Evolutionary conservation across 2,888 invertebrate species (phyloP).

Genomic region (Eutolmus rufibarbis): DNA sequence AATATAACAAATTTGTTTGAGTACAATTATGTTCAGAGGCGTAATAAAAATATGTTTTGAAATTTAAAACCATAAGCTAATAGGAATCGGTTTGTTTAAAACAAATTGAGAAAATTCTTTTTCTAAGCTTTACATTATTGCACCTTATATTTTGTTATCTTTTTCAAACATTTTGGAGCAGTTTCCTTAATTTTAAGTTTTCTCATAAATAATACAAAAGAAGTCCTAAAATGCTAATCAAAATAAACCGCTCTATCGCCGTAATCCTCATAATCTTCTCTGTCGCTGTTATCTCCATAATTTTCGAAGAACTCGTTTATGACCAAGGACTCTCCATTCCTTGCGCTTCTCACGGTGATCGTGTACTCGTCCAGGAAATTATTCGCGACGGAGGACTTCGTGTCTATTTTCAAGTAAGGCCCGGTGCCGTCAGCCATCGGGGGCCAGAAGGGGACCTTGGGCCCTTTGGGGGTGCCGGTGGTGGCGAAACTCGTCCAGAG

Average conservation of each 20-base stretch:
- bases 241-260: neutral
- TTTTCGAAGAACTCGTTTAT: constrained; percentile 57
- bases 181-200: neutral
- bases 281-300: constrained; percentile 50
- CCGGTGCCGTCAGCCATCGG: constrained; percentile 55
- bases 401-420: constrained; percentile 53
- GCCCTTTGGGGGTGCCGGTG: constrained; percentile 56
- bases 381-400: constrained; percentile 53
- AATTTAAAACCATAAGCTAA: too few relatives aligned
- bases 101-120: too few relatives aligned
- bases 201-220: neutral
- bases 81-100: too few relatives aligned
- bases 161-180: neutral
- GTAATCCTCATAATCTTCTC: constrained; percentile 38
- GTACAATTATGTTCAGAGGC: too few relatives aligned
- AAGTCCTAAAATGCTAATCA: neutral
- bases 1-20: too few relatives aligned
- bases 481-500: constrained; percentile 61
- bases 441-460: constrained; percentile 56
- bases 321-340: constrained; percentile 54
- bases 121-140: too few relatives aligned
- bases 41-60: too few relatives aligned
- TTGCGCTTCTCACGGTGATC: constrained; percentile 54
- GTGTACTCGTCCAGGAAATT: constrained; percentile 59
- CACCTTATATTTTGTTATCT: too few relatives aligned